Evolutionary conservation across 2,888 invertebrate species (phyloP).

Genomic region (Crossocerus cetratus): DNA sequence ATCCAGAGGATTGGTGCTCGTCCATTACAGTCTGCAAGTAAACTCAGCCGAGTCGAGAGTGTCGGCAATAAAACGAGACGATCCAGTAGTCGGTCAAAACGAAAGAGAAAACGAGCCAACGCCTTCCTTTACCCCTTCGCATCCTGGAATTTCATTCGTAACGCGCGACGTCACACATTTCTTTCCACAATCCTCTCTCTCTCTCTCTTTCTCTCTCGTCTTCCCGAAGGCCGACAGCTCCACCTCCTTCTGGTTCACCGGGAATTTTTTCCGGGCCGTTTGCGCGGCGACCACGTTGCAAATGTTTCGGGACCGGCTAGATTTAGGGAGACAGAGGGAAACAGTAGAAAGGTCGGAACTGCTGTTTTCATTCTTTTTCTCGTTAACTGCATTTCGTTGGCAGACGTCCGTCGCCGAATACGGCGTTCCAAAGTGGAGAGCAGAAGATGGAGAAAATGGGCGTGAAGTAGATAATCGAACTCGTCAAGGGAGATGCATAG

Average conservation of each 20-base stretch:
- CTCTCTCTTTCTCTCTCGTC: neutral
- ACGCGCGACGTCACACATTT: neutral
- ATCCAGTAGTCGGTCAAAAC: neutral
- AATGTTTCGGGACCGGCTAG: neutral
- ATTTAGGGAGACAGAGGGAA: neutral
- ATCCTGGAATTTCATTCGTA: neutral
- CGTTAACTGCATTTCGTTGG: too few relatives aligned
- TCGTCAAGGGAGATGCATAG: conserved; percentile 6
- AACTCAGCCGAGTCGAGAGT: too few relatives aligned
- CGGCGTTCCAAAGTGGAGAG: too few relatives aligned
- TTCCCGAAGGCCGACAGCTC: neutral
- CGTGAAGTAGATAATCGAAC: neutral
- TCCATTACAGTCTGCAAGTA: too few relatives aligned
- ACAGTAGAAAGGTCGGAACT: too few relatives aligned
- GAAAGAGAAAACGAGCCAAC: neutral
- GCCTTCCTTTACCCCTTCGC: neutral
- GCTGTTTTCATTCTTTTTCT: too few relatives aligned
- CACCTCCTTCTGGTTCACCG: neutral
- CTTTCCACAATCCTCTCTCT: neutral
- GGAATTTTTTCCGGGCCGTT: neutral
- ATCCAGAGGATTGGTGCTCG: too few relatives aligned
- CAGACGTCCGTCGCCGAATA: too few relatives aligned
- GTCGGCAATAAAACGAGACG: neutral
- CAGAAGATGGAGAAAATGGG: too few relatives aligned
- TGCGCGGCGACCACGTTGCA: neutral